Percentiles rank a stretch among this genome's conserved stretches.
Evolutionary conservation across 2,113 vertebrate genomes (phyloP).

Genomic region (Orientallactaga bullata): DNA sequence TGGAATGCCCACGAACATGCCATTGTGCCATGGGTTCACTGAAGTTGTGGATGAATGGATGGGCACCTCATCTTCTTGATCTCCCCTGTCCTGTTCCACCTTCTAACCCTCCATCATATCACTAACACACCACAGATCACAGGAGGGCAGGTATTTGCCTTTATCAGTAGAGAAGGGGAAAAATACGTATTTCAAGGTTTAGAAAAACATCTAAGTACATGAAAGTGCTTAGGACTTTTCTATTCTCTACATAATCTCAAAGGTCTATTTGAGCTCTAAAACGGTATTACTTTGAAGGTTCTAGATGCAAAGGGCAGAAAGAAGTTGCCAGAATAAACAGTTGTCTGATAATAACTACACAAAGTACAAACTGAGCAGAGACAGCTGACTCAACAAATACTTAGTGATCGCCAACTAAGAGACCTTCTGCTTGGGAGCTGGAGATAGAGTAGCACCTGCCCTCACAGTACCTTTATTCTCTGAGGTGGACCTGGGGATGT

Average conservation of each 20-base stretch:
- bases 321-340: neutral
- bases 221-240: neutral
- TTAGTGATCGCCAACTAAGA: neutral
- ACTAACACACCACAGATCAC: neutral
- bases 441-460: rapidly evolving
- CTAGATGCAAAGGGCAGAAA: neutral
- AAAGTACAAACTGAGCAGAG: neutral
- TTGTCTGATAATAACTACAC: neutral
- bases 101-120: neutral
- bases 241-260: neutral
- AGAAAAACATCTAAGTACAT: neutral
- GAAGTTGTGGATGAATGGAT: neutral
- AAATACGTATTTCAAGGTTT: neutral
- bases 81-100: neutral
- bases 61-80: neutral
- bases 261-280: neutral
- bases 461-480: neutral
- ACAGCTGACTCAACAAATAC: neutral
- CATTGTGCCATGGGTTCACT: neutral
- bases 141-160: neutral
- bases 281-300: neutral
- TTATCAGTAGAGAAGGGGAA: neutral
- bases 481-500: no score
- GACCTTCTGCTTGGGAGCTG: neutral
- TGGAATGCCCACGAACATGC: no score